Evolutionary conservation across 2,797 vertebrate species (phyloP).

Genomic region (Steatocranus sp.): DNA sequence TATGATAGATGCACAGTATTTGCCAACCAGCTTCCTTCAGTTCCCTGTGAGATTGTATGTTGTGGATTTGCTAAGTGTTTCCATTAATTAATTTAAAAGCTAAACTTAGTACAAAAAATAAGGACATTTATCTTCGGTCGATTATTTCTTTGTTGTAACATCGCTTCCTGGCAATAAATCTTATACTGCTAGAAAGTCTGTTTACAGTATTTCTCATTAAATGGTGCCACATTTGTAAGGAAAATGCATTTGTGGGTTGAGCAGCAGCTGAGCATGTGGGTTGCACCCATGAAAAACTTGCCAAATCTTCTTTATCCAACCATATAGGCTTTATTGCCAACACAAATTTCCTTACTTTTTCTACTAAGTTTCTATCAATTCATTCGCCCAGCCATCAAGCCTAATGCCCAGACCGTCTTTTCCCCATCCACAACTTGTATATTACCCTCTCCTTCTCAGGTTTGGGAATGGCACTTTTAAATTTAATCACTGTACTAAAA

Average conservation of each 20-base stretch:
- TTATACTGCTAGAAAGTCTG: not conserved
- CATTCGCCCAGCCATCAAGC: not conserved
- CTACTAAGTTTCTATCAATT: not conserved
- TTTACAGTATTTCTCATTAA: not conserved
- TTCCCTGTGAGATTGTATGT: not conserved
- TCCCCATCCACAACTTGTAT: not conserved
- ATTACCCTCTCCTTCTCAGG: not conserved
- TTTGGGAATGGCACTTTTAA: not conserved
- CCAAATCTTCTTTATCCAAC: not conserved
- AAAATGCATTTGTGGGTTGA: not conserved
- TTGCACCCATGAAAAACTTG: not conserved
- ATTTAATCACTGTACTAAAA: not conserved
- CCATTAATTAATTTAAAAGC: not conserved
- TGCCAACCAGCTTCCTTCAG: not conserved
- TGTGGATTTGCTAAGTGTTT: not conserved
- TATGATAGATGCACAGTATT: not conserved
- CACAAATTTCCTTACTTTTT: not conserved
- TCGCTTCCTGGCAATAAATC: not conserved
- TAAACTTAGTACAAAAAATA: not conserved
- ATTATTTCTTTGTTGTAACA: not conserved
- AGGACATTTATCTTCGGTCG: not conserved
- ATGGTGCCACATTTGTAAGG: not conserved
- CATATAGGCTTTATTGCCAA: not conserved
- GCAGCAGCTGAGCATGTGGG: not conserved
- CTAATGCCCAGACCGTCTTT: not conserved